Percentiles rank a stretch among this genome's conserved stretches.
Conservation (phyloP, 2,113 vertebrate species). For the Phycodurus eques region DNA sequence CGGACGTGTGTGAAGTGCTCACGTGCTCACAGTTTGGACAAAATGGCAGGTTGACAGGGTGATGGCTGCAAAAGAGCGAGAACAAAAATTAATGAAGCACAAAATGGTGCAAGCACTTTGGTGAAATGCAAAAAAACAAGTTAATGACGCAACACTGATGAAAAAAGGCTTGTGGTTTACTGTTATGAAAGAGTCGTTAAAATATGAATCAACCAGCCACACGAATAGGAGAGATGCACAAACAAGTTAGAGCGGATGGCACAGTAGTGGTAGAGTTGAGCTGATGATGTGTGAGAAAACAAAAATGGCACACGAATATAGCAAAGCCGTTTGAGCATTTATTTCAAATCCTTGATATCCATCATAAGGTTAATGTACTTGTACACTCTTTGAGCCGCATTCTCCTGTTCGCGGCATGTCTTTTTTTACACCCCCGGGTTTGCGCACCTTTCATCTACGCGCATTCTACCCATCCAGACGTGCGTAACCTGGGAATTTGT, state of each 20-base stretch:
- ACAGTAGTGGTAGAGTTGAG: constrained; percentile 7
- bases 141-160: constrained; percentile 4
- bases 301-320: background rate
- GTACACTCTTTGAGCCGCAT: background rate
- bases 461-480: too few species aligned
- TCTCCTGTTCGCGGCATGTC: too few species aligned
- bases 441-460: too few species aligned
- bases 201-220: background rate
- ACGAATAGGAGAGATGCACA: background rate
- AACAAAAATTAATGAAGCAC: background rate
- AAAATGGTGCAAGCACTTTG: background rate
- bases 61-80: constrained; percentile 67
- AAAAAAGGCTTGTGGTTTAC: constrained; percentile 16
- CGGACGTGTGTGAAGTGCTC: constrained; percentile 29
- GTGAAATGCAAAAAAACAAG: constrained; percentile 10
- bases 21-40: constrained; percentile 77
- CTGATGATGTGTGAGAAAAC: background rate
- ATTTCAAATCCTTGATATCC: background rate
- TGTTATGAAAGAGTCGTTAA: background rate
- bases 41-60: constrained; percentile 76
- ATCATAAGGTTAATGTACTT: background rate
- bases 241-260: constrained; percentile 3
- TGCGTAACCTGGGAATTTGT: too few species aligned
- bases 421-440: too few species aligned
- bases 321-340: background rate